phyloP scores from a whole-genome alignment of 2,888 invertebrate species.

The Strigamia crassipes region DNA sequence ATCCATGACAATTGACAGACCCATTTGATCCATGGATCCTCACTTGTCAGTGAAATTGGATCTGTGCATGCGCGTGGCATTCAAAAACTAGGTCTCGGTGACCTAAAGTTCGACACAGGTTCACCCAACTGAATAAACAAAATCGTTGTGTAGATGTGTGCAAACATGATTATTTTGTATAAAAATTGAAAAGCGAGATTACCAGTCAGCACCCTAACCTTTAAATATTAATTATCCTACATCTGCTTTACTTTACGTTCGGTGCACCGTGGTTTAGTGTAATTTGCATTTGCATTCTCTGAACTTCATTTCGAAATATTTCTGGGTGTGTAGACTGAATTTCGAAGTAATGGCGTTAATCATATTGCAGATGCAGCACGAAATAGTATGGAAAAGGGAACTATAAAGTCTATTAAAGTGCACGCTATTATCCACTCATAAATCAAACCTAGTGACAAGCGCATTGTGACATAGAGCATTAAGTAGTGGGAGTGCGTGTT shows the following conservation, averaged over 20 bases:
- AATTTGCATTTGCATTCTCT: constrained; percentile 11
- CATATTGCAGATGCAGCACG: constrained; percentile 32
- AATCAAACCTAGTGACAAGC: constrained; percentile 36
- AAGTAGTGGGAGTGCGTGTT: constrained; percentile 35
- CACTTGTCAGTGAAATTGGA: too few relatives aligned
- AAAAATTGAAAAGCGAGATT: too few relatives aligned
- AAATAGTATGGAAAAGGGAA: constrained; percentile 23
- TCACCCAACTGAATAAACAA: not conserved
- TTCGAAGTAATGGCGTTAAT: constrained; percentile 23
- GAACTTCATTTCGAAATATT: constrained; percentile 12
- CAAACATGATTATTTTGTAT: too few relatives aligned
- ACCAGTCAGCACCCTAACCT: too few relatives aligned
- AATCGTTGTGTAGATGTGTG: too few relatives aligned
- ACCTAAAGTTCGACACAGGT: not conserved
- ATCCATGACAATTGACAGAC: too few relatives aligned
- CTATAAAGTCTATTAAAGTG: constrained; percentile 32
- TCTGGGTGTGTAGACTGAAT: not conserved
- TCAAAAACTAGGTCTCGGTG: not conserved
- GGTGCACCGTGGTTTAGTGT: not conserved
- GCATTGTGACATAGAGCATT: constrained; percentile 30
- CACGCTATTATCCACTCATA: constrained; percentile 37
- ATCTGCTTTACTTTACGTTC: not conserved
- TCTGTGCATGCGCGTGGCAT: too few relatives aligned
- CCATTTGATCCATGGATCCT: too few relatives aligned
- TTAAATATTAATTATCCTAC: not conserved